These are phyloP conservation scores for Sula dactylatra DNA, from an alignment of 2,113 vertebrate genomes.

Conservation along the genomic window DNA sequence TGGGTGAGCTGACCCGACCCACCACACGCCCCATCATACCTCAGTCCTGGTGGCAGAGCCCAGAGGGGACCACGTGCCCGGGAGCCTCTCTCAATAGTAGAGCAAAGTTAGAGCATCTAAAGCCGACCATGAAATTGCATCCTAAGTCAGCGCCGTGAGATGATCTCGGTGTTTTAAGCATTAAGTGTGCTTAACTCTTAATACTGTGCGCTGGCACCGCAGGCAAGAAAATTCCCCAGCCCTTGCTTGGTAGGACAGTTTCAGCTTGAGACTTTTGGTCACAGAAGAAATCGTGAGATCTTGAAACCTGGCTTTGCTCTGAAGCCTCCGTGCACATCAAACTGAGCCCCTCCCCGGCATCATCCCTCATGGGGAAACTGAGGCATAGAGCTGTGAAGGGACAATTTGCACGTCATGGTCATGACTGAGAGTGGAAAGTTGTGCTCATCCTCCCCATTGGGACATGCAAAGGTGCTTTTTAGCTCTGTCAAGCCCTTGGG, in stretches of 20 bases:
- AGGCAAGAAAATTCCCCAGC: background rate
- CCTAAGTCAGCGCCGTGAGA: fast-evolving
- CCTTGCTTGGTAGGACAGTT: background rate
- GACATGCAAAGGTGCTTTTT: background rate
- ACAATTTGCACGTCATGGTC: fast-evolving
- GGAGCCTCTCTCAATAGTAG: background rate
- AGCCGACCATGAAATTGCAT: background rate
- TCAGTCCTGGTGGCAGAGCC: background rate
- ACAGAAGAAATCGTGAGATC: fast-evolving
- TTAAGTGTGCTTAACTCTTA: background rate
- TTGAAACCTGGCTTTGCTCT: background rate
- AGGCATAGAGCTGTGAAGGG: background rate
- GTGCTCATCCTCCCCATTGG: fast-evolving
- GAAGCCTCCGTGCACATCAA: fast-evolving
- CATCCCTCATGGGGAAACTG: background rate
- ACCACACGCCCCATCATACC: background rate
- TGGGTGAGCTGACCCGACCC: background rate
- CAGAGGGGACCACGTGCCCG: fast-evolving
- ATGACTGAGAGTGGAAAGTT: background rate
- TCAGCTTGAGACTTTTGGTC: fast-evolving
- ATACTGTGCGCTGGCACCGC: fast-evolving
- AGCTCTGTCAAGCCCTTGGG: background rate
- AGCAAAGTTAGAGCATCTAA: background rate
- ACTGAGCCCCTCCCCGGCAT: fast-evolving
- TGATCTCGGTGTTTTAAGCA: background rate